phyloP scores from a whole-genome alignment of 37 sponge, comb jelly and placozoan species.

The Aphrocallistes beatrix region DNA sequence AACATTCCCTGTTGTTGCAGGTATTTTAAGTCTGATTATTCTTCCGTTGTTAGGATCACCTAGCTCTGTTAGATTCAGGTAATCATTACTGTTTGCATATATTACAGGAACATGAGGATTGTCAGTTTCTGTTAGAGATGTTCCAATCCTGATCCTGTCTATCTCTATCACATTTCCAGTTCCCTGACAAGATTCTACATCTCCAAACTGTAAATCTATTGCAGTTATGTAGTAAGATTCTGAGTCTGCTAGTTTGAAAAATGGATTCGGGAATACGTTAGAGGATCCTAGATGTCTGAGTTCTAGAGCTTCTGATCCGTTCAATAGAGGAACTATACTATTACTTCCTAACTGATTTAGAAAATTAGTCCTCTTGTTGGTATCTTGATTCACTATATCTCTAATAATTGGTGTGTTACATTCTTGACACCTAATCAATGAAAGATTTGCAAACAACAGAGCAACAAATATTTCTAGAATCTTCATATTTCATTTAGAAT shows the following conservation, averaged over 20 bases:
- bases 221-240: background rate
- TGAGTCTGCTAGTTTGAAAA: background rate
- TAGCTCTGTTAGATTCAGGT: background rate
- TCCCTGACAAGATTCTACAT: background rate
- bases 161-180: background rate
- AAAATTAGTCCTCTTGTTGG: background rate
- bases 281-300: background rate
- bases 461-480: too few relatives aligned
- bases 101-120: background rate
- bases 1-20: background rate
- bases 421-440: too few relatives aligned
- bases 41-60: background rate
- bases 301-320: conserved; percentile 1
- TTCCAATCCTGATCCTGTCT: background rate
- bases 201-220: conserved; percentile 5
- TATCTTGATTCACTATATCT: background rate
- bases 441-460: too few relatives aligned
- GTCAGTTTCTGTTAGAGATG: background rate
- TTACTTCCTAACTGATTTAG: background rate
- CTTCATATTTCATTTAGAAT: too few relatives aligned
- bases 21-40: background rate
- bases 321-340: background rate
- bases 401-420: background rate
- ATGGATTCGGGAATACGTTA: background rate
- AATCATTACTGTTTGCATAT: background rate